Percentiles rank a stretch among this genome's conserved stretches.
Conservation (phyloP, 2,888 invertebrate genomes). For the Drosophila mulleri region DNA sequence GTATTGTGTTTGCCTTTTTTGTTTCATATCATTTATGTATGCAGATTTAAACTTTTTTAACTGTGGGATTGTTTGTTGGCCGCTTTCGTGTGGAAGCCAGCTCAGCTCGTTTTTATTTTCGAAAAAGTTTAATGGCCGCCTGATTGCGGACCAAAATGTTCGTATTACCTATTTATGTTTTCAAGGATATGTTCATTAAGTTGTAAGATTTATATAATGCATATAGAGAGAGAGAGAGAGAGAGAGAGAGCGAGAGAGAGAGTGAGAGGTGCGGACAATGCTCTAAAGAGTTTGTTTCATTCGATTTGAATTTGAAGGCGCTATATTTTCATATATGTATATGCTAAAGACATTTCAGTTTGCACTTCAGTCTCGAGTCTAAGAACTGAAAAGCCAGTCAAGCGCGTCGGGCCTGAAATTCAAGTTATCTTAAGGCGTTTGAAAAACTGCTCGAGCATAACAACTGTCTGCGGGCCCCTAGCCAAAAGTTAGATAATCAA, state of each 20-base stretch:
- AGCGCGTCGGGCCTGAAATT: conserved; percentile 68
- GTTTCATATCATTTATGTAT: conserved; percentile 73
- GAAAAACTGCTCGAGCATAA: conserved; percentile 59
- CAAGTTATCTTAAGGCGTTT: conserved; percentile 67
- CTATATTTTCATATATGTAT: neutral
- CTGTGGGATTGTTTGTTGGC: conserved; percentile 42
- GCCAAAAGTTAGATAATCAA: conserved; percentile 69
- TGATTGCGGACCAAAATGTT: conserved; percentile 63
- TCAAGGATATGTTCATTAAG: conserved; percentile 74
- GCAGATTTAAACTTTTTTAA: conserved; percentile 58
- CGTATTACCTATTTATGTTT: conserved; percentile 55
- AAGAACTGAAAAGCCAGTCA: conserved; percentile 68
- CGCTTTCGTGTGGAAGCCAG: conserved; percentile 21
- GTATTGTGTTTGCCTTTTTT: conserved; percentile 55
- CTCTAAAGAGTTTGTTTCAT: conserved; percentile 11
- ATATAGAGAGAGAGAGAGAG: too few species aligned
- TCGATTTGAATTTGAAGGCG: neutral
- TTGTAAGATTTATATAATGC: conserved; percentile 34
- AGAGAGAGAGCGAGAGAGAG: too few species aligned
- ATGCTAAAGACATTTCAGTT: conserved; percentile 52
- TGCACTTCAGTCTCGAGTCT: conserved; percentile 30
- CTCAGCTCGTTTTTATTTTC: conserved; percentile 54
- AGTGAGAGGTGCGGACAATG: conserved; percentile 47
- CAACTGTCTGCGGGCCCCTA: conserved; percentile 46
- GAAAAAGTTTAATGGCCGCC: conserved; percentile 65